These are phyloP conservation scores for Cylas formicarius DNA, from an alignment of 1,140 invertebrate genomes.

Conservation along the genomic window DNA sequence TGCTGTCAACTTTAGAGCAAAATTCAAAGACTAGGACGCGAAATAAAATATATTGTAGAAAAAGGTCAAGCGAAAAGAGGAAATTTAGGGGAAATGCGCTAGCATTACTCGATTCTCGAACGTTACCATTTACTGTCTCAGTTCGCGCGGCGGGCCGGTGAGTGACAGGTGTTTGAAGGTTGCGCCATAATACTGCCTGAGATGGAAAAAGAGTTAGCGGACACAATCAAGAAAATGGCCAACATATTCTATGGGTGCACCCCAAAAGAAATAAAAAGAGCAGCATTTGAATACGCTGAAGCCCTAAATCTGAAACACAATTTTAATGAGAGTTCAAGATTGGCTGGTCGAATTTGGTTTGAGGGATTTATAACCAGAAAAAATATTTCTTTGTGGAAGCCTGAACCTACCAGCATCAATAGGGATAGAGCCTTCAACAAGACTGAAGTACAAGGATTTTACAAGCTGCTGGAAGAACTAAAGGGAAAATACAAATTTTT, in stretches of 20 bases:
- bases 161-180: no score
- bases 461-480: conserved; percentile 20
- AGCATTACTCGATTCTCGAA: no score
- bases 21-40: no score
- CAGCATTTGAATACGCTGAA: conserved; percentile 25
- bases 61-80: no score
- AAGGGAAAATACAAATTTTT: conserved; percentile 17
- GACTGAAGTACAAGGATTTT: conserved; percentile 31
- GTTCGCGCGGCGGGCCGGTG: no score
- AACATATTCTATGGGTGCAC: conserved; percentile 21
- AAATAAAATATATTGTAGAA: no score
- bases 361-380: conserved; percentile 27
- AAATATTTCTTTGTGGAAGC: conserved; percentile 30
- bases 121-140: no score
- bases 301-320: conserved; percentile 27
- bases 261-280: conserved; percentile 13
- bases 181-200: no score
- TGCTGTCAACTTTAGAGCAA: no score
- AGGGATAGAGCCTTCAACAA: conserved; percentile 24
- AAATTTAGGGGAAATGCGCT: no score
- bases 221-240: conserved; percentile 16
- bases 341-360: conserved; percentile 22
- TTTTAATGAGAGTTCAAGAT: conserved; percentile 27
- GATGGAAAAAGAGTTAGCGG: conserved; percentile 13
- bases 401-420: conserved; percentile 30